These are phyloP conservation scores for Oxyura jamaicensis DNA, from an alignment of 2,113 vertebrate genomes.

Conservation along the genomic window DNA sequence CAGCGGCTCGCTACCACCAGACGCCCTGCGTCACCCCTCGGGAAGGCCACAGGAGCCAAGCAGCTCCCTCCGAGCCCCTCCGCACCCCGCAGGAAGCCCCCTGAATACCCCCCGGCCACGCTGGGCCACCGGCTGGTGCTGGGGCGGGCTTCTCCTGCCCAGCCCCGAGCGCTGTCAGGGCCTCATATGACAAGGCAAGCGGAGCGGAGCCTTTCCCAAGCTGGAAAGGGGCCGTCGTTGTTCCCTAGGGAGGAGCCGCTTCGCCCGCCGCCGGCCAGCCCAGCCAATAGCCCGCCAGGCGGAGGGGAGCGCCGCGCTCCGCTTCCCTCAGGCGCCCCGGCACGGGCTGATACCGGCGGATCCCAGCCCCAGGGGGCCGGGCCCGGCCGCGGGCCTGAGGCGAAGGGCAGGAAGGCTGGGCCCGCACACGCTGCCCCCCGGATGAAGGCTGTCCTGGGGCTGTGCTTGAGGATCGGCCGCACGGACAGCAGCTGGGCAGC, in stretches of 20 bases:
- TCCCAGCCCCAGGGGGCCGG: no score
- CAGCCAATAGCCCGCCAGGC: no score
- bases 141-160: not conserved
- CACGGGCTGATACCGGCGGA: no score
- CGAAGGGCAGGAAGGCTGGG: no score
- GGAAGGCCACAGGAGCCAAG: no score
- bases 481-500: not conserved
- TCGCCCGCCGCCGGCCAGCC: not conserved
- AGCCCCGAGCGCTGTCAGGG: accelerated
- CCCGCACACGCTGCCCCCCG: no score
- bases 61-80: not conserved
- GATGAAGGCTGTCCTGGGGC: no score
- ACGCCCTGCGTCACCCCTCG: not conserved
- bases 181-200: not conserved
- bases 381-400: no score
- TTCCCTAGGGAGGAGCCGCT: conserved; percentile 18
- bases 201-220: accelerated
- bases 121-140: no score
- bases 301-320: no score
- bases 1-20: not conserved
- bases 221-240: conserved; percentile 55
- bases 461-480: not conserved
- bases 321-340: no score
- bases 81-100: not conserved
- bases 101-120: no score